Evolutionary conservation across 2,888 invertebrate genomes (phyloP).

Genomic region (Volucella inflata): DNA sequence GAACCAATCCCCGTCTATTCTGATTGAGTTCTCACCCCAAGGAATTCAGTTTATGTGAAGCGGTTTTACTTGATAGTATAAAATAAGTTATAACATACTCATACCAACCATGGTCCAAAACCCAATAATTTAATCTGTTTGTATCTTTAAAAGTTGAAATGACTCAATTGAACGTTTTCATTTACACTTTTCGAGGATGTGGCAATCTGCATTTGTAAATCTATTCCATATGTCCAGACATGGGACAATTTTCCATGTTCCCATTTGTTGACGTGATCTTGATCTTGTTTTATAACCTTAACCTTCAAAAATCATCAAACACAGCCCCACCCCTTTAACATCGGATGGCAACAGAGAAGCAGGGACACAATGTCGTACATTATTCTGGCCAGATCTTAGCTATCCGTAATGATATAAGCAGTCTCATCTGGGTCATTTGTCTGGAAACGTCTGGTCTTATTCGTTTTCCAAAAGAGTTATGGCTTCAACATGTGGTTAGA

Average conservation of each 20-base stretch:
- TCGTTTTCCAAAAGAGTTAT: background rate
- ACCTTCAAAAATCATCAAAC: conserved; percentile 18
- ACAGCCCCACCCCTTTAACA: conserved; percentile 1
- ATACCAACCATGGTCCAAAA: too few species aligned
- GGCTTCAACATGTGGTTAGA: conserved; percentile 13
- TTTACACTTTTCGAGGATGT: background rate
- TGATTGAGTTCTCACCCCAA: too few species aligned
- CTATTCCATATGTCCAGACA: background rate
- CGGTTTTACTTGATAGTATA: too few species aligned
- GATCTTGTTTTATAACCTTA: conserved; percentile 48
- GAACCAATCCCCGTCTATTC: too few species aligned
- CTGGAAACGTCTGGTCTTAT: background rate
- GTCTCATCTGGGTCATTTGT: conserved; percentile 29
- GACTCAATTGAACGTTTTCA: too few species aligned
- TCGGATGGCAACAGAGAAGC: background rate
- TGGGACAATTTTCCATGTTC: background rate
- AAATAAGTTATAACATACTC: too few species aligned
- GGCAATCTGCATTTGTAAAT: background rate
- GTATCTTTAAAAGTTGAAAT: too few species aligned
- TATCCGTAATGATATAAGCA: conserved; percentile 12
- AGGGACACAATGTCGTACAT: conserved; percentile 3
- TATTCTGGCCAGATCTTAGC: background rate
- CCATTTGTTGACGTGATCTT: conserved; percentile 11
- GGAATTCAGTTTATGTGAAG: too few species aligned
- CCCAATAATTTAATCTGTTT: too few species aligned